These are phyloP conservation scores for Geopemphigus sp. DNA, from an alignment of 1,140 invertebrate genomes.

Conservation along the genomic window DNA sequence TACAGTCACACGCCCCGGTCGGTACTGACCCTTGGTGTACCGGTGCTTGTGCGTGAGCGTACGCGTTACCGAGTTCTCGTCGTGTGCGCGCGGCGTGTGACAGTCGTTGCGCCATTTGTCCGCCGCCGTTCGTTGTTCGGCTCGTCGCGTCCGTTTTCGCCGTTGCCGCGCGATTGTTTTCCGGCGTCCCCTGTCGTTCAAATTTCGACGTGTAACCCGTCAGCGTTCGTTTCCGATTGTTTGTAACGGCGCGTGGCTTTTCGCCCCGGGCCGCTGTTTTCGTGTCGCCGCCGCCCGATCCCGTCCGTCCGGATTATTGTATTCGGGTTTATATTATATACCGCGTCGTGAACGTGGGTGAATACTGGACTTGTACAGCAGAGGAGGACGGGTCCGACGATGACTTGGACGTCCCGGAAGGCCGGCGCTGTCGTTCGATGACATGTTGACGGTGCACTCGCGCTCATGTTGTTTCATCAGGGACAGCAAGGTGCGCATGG, in stretches of 20 bases:
- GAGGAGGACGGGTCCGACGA: neutral
- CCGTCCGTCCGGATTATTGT: too few relatives aligned
- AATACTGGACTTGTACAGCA: neutral
- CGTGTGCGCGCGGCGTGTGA: conserved; percentile 28
- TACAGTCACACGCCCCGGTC: conserved; percentile 30
- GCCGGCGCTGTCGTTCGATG: neutral
- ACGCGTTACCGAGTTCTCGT: conserved; percentile 36
- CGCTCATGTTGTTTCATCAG: conserved; percentile 42
- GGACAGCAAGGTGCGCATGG: conserved; percentile 20
- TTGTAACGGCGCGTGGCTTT: too few relatives aligned
- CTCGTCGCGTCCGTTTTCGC: neutral
- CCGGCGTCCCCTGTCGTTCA: too few relatives aligned
- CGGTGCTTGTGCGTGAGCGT: conserved; percentile 40
- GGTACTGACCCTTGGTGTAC: conserved; percentile 45
- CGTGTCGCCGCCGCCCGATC: too few relatives aligned
- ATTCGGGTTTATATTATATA: too few relatives aligned
- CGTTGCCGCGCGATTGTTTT: too few relatives aligned
- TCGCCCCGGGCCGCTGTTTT: too few relatives aligned
- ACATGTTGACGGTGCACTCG: conserved; percentile 23
- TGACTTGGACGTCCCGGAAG: neutral
- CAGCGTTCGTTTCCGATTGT: too few relatives aligned
- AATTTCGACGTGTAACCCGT: too few relatives aligned
- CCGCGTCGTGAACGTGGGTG: neutral
- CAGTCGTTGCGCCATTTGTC: conserved; percentile 22
- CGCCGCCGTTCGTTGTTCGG: conserved; percentile 14